Percentiles rank a stretch among this genome's conserved stretches.
phyloP scores from a whole-genome alignment of 2,797 vertebrate genomes.

The Prunella strophiata region DNA sequence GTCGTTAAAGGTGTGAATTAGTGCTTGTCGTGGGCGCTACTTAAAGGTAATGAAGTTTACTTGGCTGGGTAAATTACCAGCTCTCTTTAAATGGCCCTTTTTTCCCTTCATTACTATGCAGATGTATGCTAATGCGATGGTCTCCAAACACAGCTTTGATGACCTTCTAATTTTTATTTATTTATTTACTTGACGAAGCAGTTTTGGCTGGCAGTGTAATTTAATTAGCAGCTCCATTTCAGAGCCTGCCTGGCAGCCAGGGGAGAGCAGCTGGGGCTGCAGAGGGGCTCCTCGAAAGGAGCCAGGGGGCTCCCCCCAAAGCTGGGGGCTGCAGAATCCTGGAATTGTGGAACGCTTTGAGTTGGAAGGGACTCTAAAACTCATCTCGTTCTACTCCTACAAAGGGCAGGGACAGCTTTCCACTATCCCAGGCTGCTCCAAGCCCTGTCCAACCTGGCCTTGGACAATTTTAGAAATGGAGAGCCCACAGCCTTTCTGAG shows the following conservation, averaged over 20 bases:
- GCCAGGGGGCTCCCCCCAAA: no score
- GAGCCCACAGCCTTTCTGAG: no score
- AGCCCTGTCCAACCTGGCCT: rapidly evolving
- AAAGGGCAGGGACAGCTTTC: not conserved
- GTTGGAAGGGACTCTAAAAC: not conserved
- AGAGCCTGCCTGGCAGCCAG: not conserved
- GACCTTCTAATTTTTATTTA: constrained; percentile 76
- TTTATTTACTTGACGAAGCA: constrained; percentile 68
- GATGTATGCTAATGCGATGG: constrained; percentile 70
- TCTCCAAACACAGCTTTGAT: constrained; percentile 61
- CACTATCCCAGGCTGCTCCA: not conserved
- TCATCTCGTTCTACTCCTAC: not conserved
- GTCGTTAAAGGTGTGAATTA: constrained; percentile 60
- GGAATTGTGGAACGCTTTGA: not conserved
- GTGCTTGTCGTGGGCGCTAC: constrained; percentile 29
- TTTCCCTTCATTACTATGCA: constrained; percentile 69
- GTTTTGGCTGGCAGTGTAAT: constrained; percentile 44
- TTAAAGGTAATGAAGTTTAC: constrained; percentile 66
- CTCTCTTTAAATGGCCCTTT: constrained; percentile 51
- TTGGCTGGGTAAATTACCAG: constrained; percentile 59
- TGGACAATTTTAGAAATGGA: no score
- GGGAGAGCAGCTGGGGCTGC: not conserved
- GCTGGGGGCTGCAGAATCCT: not conserved
- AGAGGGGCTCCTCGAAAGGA: not conserved
- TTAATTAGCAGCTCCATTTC: constrained; percentile 28